These are phyloP conservation scores for Platichthys flesus DNA, from an alignment of 2,113 vertebrate species.

Conservation along the genomic window DNA sequence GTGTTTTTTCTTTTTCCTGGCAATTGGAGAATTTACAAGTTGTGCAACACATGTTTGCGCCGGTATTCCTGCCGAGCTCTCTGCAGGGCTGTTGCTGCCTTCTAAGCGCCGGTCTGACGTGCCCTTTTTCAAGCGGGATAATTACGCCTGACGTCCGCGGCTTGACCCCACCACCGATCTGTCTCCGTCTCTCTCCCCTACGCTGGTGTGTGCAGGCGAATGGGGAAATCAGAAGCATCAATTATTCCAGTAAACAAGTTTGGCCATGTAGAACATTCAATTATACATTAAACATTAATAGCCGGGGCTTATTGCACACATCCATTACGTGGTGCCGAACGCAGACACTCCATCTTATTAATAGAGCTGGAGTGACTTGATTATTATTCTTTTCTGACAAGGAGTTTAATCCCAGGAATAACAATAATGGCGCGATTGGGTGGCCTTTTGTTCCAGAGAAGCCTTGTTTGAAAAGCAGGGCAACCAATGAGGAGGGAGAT, in stretches of 20 bases:
- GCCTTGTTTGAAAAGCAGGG: slow-evolving; percentile 21
- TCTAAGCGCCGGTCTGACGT: slow-evolving; percentile 38
- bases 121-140: slow-evolving; percentile 12
- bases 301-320: slow-evolving; percentile 77
- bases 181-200: background rate
- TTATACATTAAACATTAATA: slow-evolving; percentile 84
- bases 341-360: slow-evolving; percentile 78
- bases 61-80: background rate
- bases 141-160: slow-evolving; percentile 38
- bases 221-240: slow-evolving; percentile 69
- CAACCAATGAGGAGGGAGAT: background rate
- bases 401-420: slow-evolving; percentile 71
- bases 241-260: slow-evolving; percentile 78
- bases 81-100: slow-evolving; percentile 3
- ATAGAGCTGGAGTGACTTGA: slow-evolving; percentile 71
- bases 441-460: slow-evolving; percentile 44
- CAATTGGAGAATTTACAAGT: slow-evolving; percentile 5
- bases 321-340: slow-evolving; percentile 76
- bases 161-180: slow-evolving; percentile 33
- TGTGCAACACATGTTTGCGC: background rate
- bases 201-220: slow-evolving; percentile 29
- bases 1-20: background rate
- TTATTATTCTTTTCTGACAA: slow-evolving; percentile 33
- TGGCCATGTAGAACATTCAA: slow-evolving; percentile 83
- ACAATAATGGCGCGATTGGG: slow-evolving; percentile 40